A percentile compares a stretch with the other conserved stretches of the same genome.
Conservation (phyloP, 1,140 invertebrate species). For the Limonius californicus region DNA sequence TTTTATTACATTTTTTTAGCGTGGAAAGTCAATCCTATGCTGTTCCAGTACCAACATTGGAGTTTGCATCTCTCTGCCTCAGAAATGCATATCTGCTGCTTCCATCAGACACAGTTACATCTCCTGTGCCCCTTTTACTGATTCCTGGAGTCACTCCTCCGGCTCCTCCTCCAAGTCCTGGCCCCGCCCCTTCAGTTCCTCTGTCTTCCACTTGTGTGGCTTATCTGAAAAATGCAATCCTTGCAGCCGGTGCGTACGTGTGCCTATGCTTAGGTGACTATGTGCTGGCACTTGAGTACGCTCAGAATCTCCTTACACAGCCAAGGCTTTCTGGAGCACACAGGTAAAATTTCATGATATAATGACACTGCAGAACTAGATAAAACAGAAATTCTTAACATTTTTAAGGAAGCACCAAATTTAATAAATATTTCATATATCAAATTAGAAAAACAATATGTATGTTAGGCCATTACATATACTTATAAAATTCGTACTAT, state of each 20-base stretch:
- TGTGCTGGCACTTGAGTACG: slow-evolving; percentile 72
- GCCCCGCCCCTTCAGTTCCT: slow-evolving; percentile 46
- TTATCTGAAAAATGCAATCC: slow-evolving; percentile 63
- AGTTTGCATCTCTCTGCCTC: slow-evolving; percentile 85
- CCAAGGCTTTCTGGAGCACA: slow-evolving; percentile 62
- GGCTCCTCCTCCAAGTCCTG: slow-evolving; percentile 35
- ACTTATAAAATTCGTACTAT: no score
- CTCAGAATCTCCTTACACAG: slow-evolving; percentile 64
- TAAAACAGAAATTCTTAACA: no score
- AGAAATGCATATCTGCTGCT: slow-evolving; percentile 75
- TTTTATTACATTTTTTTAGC: slow-evolving; percentile 32
- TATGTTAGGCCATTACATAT: no score
- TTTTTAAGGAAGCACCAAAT: no score
- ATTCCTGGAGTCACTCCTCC: slow-evolving; percentile 43
- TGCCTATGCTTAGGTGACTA: slow-evolving; percentile 82
- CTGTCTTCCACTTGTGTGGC: slow-evolving; percentile 43
- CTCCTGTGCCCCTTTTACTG: slow-evolving; percentile 38
- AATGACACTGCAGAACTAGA: no score
- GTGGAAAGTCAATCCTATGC: slow-evolving; percentile 67
- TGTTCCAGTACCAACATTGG: slow-evolving; percentile 81
- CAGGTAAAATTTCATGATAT: slow-evolving; percentile 50
- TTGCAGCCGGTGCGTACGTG: slow-evolving; percentile 79
- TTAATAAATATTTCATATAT: no score
- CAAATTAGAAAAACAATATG: no score
- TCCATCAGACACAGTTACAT: slow-evolving; percentile 41